Percentiles rank a stretch among this genome's conserved stretches.
These are phyloP conservation scores for Sipha maydis DNA, from an alignment of 2,888 invertebrate genomes.

Conservation along the genomic window DNA sequence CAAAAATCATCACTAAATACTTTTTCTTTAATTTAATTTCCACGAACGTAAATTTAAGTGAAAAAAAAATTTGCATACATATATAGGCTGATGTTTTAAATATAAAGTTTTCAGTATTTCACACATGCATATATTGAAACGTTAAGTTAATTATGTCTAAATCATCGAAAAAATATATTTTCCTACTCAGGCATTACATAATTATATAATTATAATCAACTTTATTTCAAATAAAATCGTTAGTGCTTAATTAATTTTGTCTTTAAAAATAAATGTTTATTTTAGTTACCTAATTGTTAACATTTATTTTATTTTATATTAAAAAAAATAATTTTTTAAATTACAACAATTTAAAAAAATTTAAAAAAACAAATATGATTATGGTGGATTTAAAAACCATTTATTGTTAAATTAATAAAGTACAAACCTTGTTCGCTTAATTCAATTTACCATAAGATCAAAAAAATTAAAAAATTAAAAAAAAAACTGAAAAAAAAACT, in stretches of 20 bases:
- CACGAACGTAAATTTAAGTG: neutral
- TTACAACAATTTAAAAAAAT: no score
- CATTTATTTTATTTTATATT: no score
- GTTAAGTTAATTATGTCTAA: slow-evolving; percentile 6
- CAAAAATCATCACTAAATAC: neutral
- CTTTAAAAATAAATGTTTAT: no score
- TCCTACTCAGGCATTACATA: neutral
- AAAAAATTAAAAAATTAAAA: no score
- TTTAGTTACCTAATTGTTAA: no score
- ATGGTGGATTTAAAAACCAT: no score
- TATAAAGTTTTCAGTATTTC: neutral
- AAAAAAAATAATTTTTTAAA: no score
- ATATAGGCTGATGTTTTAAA: slow-evolving; percentile 19
- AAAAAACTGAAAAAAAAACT: no score
- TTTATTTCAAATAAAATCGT: neutral
- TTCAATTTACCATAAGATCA: no score
- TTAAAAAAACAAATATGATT: no score
- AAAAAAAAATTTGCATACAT: neutral
- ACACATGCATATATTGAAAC: slow-evolving; percentile 19
- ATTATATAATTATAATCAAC: neutral
- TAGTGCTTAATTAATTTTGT: neutral
- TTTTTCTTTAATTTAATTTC: neutral
- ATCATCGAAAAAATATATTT: neutral
- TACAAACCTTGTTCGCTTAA: no score
- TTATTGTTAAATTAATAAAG: no score